Conservation (phyloP, 2,888 invertebrate genomes). For the Drosophila multiciliata region DNA sequence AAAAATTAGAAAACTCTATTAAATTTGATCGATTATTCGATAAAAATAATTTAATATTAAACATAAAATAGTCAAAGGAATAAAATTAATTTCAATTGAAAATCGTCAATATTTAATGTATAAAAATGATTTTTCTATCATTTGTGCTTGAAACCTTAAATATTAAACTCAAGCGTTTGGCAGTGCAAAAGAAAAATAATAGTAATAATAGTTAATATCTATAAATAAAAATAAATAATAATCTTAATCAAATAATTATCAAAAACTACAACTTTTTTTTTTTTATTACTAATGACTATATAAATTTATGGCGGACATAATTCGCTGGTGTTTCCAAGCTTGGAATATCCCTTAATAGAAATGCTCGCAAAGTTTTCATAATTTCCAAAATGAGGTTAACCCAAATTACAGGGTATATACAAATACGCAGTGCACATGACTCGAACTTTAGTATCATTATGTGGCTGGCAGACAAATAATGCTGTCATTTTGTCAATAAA, state of each 20-base stretch:
- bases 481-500: constrained; percentile 65
- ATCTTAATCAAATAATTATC: no score
- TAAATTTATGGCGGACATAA: no score
- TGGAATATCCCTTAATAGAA: neutral
- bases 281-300: no score
- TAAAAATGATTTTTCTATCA: neutral
- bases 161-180: no score
- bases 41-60: neutral
- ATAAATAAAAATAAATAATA: no score
- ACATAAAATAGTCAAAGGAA: neutral
- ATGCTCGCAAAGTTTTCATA: neutral
- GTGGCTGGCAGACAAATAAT: constrained; percentile 43
- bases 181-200: no score
- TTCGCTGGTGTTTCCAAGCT: neutral
- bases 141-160: neutral
- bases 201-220: no score
- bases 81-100: neutral
- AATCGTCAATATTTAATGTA: neutral
- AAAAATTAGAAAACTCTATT: neutral
- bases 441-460: constrained; percentile 51
- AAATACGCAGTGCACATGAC: constrained; percentile 8
- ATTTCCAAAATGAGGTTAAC: neutral
- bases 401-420: constrained; percentile 6
- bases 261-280: no score
- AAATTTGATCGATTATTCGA: neutral